Evolutionary conservation across 1,140 invertebrate genomes (phyloP), one percentile per base, ranked within the genome.

Genomic region (Bradynema listronoti): DNA sequence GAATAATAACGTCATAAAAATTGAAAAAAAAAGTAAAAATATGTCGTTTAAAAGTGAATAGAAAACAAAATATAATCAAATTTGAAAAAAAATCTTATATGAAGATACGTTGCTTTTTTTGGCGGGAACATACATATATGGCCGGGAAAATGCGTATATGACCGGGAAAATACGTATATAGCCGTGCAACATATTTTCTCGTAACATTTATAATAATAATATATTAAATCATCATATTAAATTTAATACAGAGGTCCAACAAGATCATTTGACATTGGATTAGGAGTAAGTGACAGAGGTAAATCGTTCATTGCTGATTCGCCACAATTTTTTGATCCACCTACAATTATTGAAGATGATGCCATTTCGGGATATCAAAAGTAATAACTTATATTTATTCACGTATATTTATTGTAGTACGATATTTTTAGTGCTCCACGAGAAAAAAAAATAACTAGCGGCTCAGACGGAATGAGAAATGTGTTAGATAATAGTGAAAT

Each of bases 401-500:
- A n/a, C 16, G 4, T 9, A 50, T 19, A 19, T 47, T 22, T 9
- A 50, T 19, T 50, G 27, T 4, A 30, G 9, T 50, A n/a, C n/a
- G 29, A 27, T 24, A 50, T 16, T 3, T 19, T 27, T 9, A n/a
- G n/a, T 5, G 29, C 47, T n/a, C 27, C 16, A 50, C 29, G 34
- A n/a, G 67, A 72, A 43, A 63, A 66, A 34, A 61, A 69, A 39
- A 45, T 65, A 9, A 63, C 63, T 9, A 33, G 58, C 16, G 73
- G 55, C 6, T 70, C 65, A 57, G 70, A 72, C 39, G 46, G 42
- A 39, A 56, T 61, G 30, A n/a, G n/a, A n/a, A n/a, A n/a, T n/a
- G n/a, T n/a, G n/a, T n/a, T n/a, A n/a, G 70, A 74, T 46, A 64
- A 77, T 69, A 36, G 73, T 14, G 74, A 87, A 83, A 79, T 86